phyloP scores from a whole-genome alignment of 2,888 invertebrate genomes.

The Vannuccia rotundouncinata region DNA sequence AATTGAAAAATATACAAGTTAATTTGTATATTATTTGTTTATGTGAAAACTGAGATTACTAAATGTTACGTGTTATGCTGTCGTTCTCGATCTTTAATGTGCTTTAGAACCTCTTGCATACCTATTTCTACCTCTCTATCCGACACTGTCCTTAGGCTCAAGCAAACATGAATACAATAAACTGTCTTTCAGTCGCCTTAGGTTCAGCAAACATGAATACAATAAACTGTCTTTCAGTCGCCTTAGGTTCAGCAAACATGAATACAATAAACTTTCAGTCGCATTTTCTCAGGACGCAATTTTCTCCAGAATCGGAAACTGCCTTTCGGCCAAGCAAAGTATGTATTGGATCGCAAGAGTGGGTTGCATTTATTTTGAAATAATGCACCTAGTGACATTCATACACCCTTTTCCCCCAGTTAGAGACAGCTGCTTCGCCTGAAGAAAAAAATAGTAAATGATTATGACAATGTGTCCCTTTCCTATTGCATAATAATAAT shows the following conservation, averaged over 20 bases:
- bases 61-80: too few relatives aligned
- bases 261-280: too few relatives aligned
- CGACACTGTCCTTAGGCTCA: neutral
- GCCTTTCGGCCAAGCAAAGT: neutral
- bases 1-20: too few relatives aligned
- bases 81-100: constrained; percentile 1
- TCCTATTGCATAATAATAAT: neutral
- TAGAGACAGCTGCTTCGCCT: constrained; percentile 1
- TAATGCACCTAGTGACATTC: neutral
- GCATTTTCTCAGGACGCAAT: too few relatives aligned
- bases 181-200: too few relatives aligned
- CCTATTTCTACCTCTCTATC: neutral
- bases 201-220: too few relatives aligned
- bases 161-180: too few relatives aligned
- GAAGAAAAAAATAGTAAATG: neutral
- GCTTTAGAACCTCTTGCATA: constrained; percentile 5
- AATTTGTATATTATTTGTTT: too few relatives aligned
- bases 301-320: too few relatives aligned
- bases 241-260: too few relatives aligned
- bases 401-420: neutral
- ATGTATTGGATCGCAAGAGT: neutral
- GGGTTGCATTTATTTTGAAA: neutral
- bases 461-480: neutral
- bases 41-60: too few relatives aligned
- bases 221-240: too few relatives aligned